Conservation (phyloP, 2,113 vertebrate species). For the Corythoichthys intestinalis region DNA sequence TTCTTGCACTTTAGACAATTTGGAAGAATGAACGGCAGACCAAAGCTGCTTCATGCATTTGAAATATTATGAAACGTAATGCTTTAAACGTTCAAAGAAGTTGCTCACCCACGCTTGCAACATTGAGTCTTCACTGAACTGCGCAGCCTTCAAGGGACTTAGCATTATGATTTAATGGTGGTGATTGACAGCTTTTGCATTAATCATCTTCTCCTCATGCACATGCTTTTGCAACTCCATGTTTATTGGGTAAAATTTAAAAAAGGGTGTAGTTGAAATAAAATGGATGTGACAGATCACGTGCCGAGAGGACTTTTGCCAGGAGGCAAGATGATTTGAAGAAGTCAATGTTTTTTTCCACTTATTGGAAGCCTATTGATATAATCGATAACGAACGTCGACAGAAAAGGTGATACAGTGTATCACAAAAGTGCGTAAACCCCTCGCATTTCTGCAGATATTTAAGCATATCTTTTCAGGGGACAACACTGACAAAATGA, state of each 20-base stretch:
- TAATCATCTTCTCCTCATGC: conserved; percentile 37
- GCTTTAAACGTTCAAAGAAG: conserved; percentile 33
- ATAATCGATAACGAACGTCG: not conserved
- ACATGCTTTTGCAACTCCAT: not conserved
- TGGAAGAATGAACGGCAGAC: conserved; percentile 27
- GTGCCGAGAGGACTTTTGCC: not conserved
- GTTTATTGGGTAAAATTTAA: conserved; percentile 23
- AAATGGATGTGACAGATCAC: not conserved
- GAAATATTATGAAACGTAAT: conserved; percentile 22
- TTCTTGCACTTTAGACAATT: conserved; percentile 21
- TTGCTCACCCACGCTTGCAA: conserved; percentile 25
- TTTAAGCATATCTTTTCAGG: too few species aligned
- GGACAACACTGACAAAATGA: too few species aligned
- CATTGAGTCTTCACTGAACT: conserved; percentile 14
- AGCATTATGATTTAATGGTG: conserved; percentile 36
- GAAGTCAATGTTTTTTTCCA: not conserved
- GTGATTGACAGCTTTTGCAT: conserved; percentile 34
- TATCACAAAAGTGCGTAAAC: not conserved
- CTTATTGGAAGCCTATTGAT: conserved; percentile 4
- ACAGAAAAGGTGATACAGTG: not conserved
- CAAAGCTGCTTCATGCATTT: conserved; percentile 37
- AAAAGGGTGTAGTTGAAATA: conserved; percentile 1
- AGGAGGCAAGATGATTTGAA: conserved; percentile 8
- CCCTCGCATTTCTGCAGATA: too few species aligned
- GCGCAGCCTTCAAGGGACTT: conserved; percentile 14